These are phyloP conservation scores for Hipposideros armiger DNA, from an alignment of 2,113 vertebrate species.

Conservation along the genomic window DNA sequence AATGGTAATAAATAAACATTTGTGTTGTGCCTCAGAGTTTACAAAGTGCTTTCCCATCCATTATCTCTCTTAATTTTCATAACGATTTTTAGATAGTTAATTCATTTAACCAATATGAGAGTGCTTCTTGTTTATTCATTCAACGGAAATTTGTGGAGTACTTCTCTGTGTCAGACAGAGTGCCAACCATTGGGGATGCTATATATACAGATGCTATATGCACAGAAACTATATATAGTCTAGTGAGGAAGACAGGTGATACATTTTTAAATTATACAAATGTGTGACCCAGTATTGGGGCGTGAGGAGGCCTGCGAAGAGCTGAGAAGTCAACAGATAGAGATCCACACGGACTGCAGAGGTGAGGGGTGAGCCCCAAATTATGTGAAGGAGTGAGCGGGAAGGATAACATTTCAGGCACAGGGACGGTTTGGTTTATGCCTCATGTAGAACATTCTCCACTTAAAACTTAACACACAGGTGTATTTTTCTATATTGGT, in stretches of 20 bases:
- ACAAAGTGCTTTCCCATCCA: not conserved
- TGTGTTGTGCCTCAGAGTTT: conserved; percentile 9
- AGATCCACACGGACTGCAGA: no score
- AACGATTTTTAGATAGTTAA: conserved; percentile 57
- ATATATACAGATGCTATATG: no score
- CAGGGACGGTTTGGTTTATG: not conserved
- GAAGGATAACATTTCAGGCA: not conserved
- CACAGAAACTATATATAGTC: not conserved
- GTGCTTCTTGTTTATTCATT: conserved; percentile 13
- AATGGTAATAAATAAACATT: conserved; percentile 61
- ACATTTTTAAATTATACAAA: not conserved
- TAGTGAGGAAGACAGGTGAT: not conserved
- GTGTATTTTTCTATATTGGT: not conserved
- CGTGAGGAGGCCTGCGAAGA: not conserved
- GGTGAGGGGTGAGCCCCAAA: not conserved
- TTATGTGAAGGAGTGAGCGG: accelerated
- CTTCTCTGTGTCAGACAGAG: not conserved
- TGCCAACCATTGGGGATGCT: not conserved
- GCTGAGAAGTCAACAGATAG: not conserved
- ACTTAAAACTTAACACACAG: not conserved
- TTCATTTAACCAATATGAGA: conserved; percentile 15
- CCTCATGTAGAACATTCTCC: not conserved
- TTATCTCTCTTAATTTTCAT: conserved; percentile 58
- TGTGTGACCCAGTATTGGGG: not conserved
- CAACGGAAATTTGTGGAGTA: not conserved